Base-by-base conservation (phyloP, 1,140 invertebrate genomes). In the Agrilus planipennis region DNA sequence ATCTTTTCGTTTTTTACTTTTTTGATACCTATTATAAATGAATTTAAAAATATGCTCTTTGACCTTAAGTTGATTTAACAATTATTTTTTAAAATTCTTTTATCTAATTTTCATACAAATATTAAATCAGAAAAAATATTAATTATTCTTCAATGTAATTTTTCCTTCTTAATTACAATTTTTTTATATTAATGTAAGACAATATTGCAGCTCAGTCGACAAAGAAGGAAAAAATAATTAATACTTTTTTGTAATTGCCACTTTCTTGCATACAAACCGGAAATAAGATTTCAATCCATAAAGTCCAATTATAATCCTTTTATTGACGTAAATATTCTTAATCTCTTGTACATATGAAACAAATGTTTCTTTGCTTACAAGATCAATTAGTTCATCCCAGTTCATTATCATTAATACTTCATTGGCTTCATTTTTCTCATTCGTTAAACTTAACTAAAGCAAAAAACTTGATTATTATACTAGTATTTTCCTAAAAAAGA, bases 261-360 rank as follows among this genome's bases (percentile, higher is more conserved):
- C 6, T 30, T 39, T 18, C 39, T 34, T n/a, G 23, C 41, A 7
- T n/a, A 18, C 32, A 34, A 21, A 47, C 42, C 20, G 32, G 34
- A 39, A 72, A 53, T 71, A 75, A 22, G 56, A 49, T 27, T 65
- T 58, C 44, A 67, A 54, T n/a, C 65, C 67, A 44, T 61, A 65
- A 19, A 75, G 54, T 7, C 65, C 43, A 11, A 74, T 18, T 6
- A 52, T 60, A 1, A 72, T 30, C 41, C 45, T 61, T 37, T 62
- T 61, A 16, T 57, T 22, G 5, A 52, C 30, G 34, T 54, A 29
- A 7, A 52, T 42, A 4, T 15, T 39, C 25, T 49, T 45, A 3
- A 66, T 42, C 11, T 42, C 56, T 16, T 36, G 38, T 6, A 72
- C 43, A 6, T 57, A 39, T 9, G 34, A 10, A 12, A 31, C 31